Evolutionary conservation across 2,113 vertebrate species (phyloP).

Genomic region (Tyto alba): DNA sequence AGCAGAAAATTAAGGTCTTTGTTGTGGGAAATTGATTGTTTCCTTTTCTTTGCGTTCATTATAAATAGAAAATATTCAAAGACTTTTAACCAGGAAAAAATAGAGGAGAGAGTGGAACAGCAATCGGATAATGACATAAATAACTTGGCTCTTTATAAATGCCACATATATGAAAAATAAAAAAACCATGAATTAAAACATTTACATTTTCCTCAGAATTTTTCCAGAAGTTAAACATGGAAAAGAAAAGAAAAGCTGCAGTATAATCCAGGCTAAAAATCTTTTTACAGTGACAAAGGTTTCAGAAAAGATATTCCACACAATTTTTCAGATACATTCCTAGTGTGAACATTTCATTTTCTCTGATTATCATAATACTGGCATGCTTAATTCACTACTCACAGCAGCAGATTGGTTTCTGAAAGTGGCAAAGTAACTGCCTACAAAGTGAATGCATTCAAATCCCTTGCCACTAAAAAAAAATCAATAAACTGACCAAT

Average conservation of each 20-base stretch:
- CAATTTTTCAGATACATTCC: background rate
- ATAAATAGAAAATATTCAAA: background rate
- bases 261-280: background rate
- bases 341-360: constrained; percentile 24
- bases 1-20: background rate
- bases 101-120: background rate
- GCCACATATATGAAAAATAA: background rate
- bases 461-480: constrained; percentile 17
- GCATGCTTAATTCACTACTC: constrained; percentile 31
- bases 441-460: constrained; percentile 14
- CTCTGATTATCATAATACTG: constrained; percentile 40
- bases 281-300: background rate
- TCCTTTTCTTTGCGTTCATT: background rate
- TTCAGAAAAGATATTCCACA: background rate
- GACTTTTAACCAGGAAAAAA: background rate
- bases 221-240: background rate
- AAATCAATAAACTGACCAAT: constrained; percentile 56
- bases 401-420: constrained; percentile 44
- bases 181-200: background rate
- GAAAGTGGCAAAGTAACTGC: constrained; percentile 7
- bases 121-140: background rate
- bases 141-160: background rate
- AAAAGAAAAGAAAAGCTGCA: background rate
- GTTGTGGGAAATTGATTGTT: background rate
- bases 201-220: background rate